Conservation (phyloP, 2,888 invertebrate species). For the Trachelus tabidus region DNA sequence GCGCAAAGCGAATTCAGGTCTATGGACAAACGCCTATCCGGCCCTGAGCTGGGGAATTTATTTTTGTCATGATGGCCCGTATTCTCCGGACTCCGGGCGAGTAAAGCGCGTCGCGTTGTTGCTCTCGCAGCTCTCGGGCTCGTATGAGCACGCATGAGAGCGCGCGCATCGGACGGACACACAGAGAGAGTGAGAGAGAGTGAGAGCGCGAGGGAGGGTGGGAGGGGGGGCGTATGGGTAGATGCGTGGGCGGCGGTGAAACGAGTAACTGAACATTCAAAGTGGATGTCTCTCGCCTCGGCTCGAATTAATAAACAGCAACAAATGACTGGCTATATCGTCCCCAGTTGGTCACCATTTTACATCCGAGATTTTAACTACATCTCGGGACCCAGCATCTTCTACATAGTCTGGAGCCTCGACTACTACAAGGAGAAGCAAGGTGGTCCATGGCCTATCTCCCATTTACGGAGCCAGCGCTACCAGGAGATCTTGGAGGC, state of each 20-base stretch:
- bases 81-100: slow-evolving; percentile 40
- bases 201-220: slow-evolving; percentile 13
- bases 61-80: slow-evolving; percentile 41
- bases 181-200: not conserved
- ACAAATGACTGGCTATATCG: slow-evolving; percentile 52
- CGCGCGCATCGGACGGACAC: slow-evolving; percentile 10
- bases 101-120: slow-evolving; percentile 20
- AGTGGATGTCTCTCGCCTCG: slow-evolving; percentile 58
- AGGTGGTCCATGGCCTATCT: not conserved
- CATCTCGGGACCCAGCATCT: not conserved
- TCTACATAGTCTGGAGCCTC: not conserved
- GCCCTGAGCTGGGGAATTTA: slow-evolving; percentile 25
- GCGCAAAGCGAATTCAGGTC: no score
- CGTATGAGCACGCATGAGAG: slow-evolving; percentile 9
- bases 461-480: not conserved
- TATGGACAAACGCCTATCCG: slow-evolving; percentile 14
- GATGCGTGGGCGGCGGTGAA: slow-evolving; percentile 50
- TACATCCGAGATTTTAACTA: not conserved
- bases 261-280: slow-evolving; percentile 54
- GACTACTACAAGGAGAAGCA: not conserved
- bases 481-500: not conserved
- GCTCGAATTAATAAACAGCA: slow-evolving; percentile 63
- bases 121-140: slow-evolving; percentile 6
- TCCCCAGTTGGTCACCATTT: not conserved
- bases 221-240: slow-evolving; percentile 18